A percentile compares a stretch with the other conserved stretches of the same genome.
phyloP scores from a whole-genome alignment of 1,140 invertebrate species.

The Lasioglossum albipes region DNA sequence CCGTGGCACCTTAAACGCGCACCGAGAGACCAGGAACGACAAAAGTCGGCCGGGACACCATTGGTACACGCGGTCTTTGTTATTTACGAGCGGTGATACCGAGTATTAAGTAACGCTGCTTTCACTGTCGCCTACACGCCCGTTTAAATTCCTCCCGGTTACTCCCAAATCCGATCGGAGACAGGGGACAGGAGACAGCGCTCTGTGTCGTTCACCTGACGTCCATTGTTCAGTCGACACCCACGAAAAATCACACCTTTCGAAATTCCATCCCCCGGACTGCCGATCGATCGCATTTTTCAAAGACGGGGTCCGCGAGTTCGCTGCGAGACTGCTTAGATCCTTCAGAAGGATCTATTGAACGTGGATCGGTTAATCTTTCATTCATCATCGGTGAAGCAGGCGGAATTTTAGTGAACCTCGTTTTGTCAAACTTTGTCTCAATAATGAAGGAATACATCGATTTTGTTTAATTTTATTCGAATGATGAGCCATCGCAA shows the following conservation, averaged over 20 bases:
- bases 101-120: constrained; percentile 72
- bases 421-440: too few relatives aligned
- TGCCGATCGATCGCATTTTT: not conserved
- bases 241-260: not conserved
- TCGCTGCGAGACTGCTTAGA: too few relatives aligned
- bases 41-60: constrained; percentile 55
- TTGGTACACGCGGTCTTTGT: constrained; percentile 56
- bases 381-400: too few relatives aligned
- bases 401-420: too few relatives aligned
- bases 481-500: too few relatives aligned
- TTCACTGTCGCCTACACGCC: constrained; percentile 72
- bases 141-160: constrained; percentile 65
- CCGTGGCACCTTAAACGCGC: constrained; percentile 24
- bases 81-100: constrained; percentile 64
- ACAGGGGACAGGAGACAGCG: not conserved
- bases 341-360: too few relatives aligned
- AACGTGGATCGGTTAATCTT: too few relatives aligned
- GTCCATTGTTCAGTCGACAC: constrained; percentile 1
- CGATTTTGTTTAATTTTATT: too few relatives aligned
- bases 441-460: too few relatives aligned
- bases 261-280: not conserved
- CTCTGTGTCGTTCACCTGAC: constrained; percentile 40
- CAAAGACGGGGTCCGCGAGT: too few relatives aligned
- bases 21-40: constrained; percentile 17
- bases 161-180: constrained; percentile 50